A percentile compares a stretch with the other conserved stretches of the same genome.
These are phyloP conservation scores for Progne subis DNA, from an alignment of 2,113 vertebrate genomes.

Conservation along the genomic window DNA sequence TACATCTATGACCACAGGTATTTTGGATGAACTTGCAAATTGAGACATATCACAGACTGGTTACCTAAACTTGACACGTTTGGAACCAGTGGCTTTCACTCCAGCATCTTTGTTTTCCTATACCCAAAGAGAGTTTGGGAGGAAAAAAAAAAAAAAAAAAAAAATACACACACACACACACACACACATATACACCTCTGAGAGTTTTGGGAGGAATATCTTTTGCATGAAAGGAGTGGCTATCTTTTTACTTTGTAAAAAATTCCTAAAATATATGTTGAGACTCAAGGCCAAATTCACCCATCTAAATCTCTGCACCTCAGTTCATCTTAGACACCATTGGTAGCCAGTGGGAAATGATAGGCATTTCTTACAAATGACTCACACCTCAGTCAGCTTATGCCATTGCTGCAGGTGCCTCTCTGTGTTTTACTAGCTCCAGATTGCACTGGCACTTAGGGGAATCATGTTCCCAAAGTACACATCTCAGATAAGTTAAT, in stretches of 20 bases:
- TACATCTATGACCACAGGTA: not conserved
- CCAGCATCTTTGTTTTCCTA: not conserved
- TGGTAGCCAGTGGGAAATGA: not conserved
- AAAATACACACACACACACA: too few relatives aligned
- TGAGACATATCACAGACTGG: not conserved
- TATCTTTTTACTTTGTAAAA: not conserved
- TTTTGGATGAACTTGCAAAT: not conserved
- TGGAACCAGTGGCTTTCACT: not conserved
- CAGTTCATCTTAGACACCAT: not conserved
- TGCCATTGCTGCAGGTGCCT: fast-evolving
- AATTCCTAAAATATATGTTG: not conserved
- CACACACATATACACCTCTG: not conserved
- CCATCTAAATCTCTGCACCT: not conserved
- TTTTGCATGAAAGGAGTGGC: not conserved
- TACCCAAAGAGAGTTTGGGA: not conserved
- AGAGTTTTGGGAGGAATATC: not conserved
- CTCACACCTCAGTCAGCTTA: not conserved
- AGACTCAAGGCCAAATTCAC: not conserved
- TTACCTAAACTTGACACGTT: not conserved
- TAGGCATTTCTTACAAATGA: not conserved
- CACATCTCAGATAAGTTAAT: not conserved
- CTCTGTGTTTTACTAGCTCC: not conserved
- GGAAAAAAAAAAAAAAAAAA: too few relatives aligned
- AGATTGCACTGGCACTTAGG: not conserved
- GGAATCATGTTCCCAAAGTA: not conserved